Evolutionary conservation across 2,888 invertebrate species (phyloP).

Genomic region (Dione juno): DNA sequence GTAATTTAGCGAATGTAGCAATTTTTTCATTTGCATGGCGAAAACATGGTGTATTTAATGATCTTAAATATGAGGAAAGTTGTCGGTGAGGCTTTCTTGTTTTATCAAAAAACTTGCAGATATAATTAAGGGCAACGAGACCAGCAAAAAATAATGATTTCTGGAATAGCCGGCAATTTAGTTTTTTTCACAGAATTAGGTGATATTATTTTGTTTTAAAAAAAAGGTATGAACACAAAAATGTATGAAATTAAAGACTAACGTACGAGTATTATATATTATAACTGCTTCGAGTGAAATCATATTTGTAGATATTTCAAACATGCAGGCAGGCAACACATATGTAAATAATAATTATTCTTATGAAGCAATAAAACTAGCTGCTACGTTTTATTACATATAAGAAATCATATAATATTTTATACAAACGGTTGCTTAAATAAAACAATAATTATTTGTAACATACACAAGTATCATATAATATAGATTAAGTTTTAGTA

Average conservation of each 20-base stretch:
- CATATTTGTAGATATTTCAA: too few species aligned
- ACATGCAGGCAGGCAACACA: too few species aligned
- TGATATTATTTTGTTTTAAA: background rate
- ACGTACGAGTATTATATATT: background rate
- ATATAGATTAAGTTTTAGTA: too few species aligned
- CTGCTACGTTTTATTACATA: too few species aligned
- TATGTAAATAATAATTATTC: too few species aligned
- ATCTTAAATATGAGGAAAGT: conserved; percentile 2
- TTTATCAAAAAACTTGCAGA: background rate
- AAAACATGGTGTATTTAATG: conserved; percentile 2
- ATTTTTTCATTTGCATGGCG: background rate
- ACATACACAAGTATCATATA: too few species aligned
- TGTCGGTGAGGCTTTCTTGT: background rate
- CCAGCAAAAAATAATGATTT: background rate
- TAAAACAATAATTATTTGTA: too few species aligned
- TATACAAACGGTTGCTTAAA: too few species aligned
- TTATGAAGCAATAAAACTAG: too few species aligned
- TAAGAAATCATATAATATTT: too few species aligned
- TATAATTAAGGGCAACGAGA: conserved; percentile 12
- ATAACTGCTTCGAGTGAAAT: too few species aligned
- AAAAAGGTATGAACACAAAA: background rate
- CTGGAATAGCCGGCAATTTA: conserved; percentile 10
- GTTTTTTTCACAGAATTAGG: background rate
- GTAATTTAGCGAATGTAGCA: background rate
- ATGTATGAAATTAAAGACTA: background rate